Percentiles rank a stretch among this genome's conserved stretches.
Evolutionary conservation across 2,888 invertebrate genomes (phyloP).

Genomic region (Stramonita haemastoma): DNA sequence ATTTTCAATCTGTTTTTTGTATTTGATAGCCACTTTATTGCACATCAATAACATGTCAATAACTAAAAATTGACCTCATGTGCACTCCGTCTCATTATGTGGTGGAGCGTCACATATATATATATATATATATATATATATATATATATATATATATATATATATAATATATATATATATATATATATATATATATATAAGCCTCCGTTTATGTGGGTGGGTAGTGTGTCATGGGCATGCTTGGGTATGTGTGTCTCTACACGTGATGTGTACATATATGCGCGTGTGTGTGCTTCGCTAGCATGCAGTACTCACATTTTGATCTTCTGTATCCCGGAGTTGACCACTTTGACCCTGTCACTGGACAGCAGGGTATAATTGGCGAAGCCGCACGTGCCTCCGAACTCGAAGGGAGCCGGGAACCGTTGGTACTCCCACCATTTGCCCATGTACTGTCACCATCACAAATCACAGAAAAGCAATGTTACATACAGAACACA

Average conservation of each 20-base stretch:
- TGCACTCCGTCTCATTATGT: too few species aligned
- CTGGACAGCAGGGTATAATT: constrained; percentile 4
- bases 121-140: too few species aligned
- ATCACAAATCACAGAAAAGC: background rate
- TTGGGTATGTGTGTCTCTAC: background rate
- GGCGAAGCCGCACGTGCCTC: constrained; percentile 10
- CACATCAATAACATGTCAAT: too few species aligned
- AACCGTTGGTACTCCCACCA: constrained; percentile 36
- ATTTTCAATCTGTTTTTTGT: too few species aligned
- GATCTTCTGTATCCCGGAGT: constrained; percentile 28
- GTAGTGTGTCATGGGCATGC: background rate
- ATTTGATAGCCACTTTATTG: too few species aligned
- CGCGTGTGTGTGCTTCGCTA: background rate
- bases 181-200: too few species aligned
- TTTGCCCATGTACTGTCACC: constrained; percentile 13
- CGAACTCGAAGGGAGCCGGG: constrained; percentile 30
- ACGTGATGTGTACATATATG: background rate
- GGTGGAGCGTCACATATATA: too few species aligned
- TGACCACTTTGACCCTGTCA: constrained; percentile 18
- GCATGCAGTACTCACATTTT: background rate
- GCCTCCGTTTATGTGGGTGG: too few species aligned
- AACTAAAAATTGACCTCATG: too few species aligned
- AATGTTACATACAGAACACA: background rate
- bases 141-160: too few species aligned
- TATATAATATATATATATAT: too few species aligned